Base-by-base conservation (phyloP, 1,140 invertebrate genomes). In the Drosophila bocqueti region DNA sequence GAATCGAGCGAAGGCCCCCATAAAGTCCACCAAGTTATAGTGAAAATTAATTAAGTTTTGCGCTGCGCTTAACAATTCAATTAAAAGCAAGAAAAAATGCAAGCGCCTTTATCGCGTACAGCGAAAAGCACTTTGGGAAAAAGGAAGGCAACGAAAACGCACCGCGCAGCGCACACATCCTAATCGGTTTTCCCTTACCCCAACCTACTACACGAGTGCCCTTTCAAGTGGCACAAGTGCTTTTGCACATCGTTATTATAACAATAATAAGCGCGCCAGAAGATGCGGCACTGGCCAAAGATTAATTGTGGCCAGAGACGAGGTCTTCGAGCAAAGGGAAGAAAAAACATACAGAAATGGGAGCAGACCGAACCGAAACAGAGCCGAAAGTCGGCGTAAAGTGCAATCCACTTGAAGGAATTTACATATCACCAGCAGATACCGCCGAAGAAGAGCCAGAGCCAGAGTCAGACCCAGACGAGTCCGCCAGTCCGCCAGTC, bases 181-280 rank as follows among this genome's bases (percentile, higher is more conserved):
- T 69, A 72, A 49, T 65, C 63, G 72, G 52, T 52, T 55, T 40
- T 34, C 40, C 52, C 18, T 36, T 8, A 6, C 24, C 13, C 4
- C 31, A 2, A 9, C 31, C 31, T 0, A 9, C 31, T 9, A 31
- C 31, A 67, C 78, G 68, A 78, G 82, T 79, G 79, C 68, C 61
- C 77, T 59, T 69, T 87, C 87, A 80, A 91, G 83, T 91, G 83
- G 71, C 87, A 90, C 90, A 92, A 92, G 90, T 92, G 90, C 90
- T 92, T 92, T 92, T 92, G 90, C 90, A 92, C 90, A 92, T 92
- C 90, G 83, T 92, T 92, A 92, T 92, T 92, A 92, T 83, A 91
- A 91, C 89, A 91, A 91, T 91, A 89, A 89, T 89, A 91, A 91
- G 89, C 89, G 45, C 40, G 45, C 38, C 63, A 55, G 36, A 64